These are phyloP conservation scores for Nebria salina DNA, from an alignment of 2,888 invertebrate species.

Conservation along the genomic window DNA sequence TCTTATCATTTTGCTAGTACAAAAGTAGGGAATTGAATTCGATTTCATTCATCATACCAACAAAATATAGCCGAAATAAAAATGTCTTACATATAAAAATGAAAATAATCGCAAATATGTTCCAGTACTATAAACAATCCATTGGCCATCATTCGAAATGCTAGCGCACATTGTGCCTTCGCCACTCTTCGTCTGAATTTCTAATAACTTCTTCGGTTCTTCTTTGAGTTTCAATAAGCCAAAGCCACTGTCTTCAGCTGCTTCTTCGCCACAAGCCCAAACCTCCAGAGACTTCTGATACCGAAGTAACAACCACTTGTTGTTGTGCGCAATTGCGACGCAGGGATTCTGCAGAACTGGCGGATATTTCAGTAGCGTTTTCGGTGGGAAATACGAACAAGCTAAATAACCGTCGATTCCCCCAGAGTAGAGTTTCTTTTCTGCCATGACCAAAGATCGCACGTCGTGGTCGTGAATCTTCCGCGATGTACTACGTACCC, in stretches of 20 bases:
- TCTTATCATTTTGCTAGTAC: constrained; percentile 52
- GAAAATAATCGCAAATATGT: constrained; percentile 73
- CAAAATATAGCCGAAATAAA: not conserved
- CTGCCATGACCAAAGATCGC: constrained; percentile 70
- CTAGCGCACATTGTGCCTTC: constrained; percentile 77
- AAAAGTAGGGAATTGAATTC: constrained; percentile 2
- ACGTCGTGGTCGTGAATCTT: constrained; percentile 90
- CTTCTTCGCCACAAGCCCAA: constrained; percentile 69
- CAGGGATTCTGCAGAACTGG: constrained; percentile 74
- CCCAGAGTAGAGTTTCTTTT: constrained; percentile 78
- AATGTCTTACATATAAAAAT: constrained; percentile 66
- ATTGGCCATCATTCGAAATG: constrained; percentile 75
- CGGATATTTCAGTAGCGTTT: constrained; percentile 74
- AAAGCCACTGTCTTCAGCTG: constrained; percentile 55
- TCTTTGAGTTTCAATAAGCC: constrained; percentile 60
- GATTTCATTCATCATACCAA: not conserved
- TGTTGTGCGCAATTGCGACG: constrained; percentile 65
- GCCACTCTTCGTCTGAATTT: constrained; percentile 71
- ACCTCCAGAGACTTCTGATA: constrained; percentile 67
- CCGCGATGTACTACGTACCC: constrained; percentile 85
- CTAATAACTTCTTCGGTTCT: constrained; percentile 74
- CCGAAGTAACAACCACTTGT: constrained; percentile 69
- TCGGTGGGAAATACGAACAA: constrained; percentile 75
- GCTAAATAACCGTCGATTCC: constrained; percentile 84
- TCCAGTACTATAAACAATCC: constrained; percentile 80